A percentile compares a stretch with the other conserved stretches of the same genome.
Conservation (phyloP, 2,888 invertebrate species). For the Trisateles emortualis region DNA sequence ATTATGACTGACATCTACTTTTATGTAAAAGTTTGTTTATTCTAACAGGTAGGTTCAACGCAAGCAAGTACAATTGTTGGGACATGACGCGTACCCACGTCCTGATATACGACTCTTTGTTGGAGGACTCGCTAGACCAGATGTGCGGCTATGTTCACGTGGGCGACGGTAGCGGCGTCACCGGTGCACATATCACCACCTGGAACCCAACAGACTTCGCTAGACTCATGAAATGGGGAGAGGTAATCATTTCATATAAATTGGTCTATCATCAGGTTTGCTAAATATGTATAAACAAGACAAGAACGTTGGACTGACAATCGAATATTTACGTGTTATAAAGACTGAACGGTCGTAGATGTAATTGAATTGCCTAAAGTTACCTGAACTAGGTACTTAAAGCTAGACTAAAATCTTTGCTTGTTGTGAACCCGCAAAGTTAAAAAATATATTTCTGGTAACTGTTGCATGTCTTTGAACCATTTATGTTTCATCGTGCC, state of each 20-base stretch:
- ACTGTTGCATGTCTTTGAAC: too few species aligned
- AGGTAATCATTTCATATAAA: constrained; percentile 72
- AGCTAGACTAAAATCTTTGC: too few species aligned
- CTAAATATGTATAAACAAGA: too few species aligned
- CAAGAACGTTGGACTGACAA: background rate
- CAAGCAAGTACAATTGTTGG: constrained; percentile 88
- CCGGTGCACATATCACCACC: constrained; percentile 89
- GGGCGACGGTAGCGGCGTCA: constrained; percentile 88
- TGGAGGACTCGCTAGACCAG: constrained; percentile 92
- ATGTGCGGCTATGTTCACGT: constrained; percentile 92
- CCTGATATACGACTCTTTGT: constrained; percentile 91
- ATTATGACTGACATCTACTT: background rate
- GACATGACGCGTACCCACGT: constrained; percentile 91
- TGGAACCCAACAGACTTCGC: constrained; percentile 92
- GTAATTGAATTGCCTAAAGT: too few species aligned
- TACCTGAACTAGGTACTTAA: too few species aligned
- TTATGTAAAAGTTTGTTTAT: background rate
- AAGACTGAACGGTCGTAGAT: too few species aligned
- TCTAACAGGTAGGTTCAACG: constrained; percentile 88
- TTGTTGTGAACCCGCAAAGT: too few species aligned
- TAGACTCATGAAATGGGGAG: constrained; percentile 91
- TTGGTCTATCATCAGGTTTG: too few species aligned
- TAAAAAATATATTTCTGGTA: too few species aligned
- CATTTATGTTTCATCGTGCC: too few species aligned
- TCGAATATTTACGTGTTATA: background rate